These are phyloP conservation scores for Alloplasta piceator DNA, from an alignment of 2,888 invertebrate species.

Conservation along the genomic window DNA sequence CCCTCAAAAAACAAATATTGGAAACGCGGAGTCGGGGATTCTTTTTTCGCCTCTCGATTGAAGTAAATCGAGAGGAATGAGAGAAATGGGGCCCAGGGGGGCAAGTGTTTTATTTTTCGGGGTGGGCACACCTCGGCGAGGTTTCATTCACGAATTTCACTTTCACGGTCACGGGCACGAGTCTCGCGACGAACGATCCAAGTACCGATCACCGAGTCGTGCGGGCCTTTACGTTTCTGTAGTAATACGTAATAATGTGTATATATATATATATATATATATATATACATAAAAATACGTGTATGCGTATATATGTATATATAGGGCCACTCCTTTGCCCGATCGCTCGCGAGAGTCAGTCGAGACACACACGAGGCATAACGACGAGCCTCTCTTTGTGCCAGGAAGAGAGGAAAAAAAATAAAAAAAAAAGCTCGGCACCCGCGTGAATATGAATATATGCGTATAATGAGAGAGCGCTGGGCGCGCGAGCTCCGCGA, in stretches of 20 bases:
- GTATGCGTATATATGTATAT: slow-evolving; percentile 20
- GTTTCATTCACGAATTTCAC: slow-evolving; percentile 78
- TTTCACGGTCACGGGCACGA: slow-evolving; percentile 79
- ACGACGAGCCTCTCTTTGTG: slow-evolving; percentile 17
- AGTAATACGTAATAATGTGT: slow-evolving; percentile 41
- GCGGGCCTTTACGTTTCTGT: slow-evolving; percentile 46
- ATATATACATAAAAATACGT: slow-evolving; percentile 1
- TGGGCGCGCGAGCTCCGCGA: slow-evolving; percentile 38
- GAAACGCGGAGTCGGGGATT: no score
- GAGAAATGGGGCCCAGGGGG: not conserved
- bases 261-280: slow-evolving; percentile 35
- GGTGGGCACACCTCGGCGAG: slow-evolving; percentile 27
- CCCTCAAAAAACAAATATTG: no score
- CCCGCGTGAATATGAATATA: slow-evolving; percentile 58
- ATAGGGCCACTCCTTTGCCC: slow-evolving; percentile 1
- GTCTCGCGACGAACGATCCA: slow-evolving; percentile 44
- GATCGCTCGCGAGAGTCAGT: not conserved
- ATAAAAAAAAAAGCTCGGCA: slow-evolving; percentile 18
- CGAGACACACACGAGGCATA: not conserved
- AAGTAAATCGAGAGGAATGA: not conserved
- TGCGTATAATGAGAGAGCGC: slow-evolving; percentile 57
- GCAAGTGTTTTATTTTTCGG: slow-evolving; percentile 19
- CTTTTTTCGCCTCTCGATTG: no score
- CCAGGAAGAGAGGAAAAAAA: not conserved
- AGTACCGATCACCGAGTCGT: slow-evolving; percentile 64